Conservation (phyloP, 2,113 vertebrate species). For the Limanda limanda region DNA sequence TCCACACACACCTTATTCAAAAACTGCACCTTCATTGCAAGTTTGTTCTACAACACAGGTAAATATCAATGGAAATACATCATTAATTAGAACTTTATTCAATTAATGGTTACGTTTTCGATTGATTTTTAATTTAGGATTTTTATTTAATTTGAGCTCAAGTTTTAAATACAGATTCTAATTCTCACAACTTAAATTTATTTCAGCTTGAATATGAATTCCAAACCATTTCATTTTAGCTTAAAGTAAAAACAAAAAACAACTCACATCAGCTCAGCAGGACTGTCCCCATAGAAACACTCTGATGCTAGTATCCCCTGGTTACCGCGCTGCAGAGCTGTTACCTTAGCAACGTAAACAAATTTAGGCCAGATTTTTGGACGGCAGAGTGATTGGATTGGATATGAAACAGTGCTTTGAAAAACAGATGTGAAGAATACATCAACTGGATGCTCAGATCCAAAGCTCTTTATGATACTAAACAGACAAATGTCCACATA, state of each 20-base stretch:
- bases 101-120: not conserved
- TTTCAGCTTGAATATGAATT: not conserved
- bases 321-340: constrained; percentile 29
- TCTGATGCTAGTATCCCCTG: constrained; percentile 41
- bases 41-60: constrained; percentile 98
- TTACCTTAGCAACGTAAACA: constrained; percentile 46
- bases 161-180: too few relatives aligned
- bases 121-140: too few relatives aligned
- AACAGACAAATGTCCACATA: too few relatives aligned
- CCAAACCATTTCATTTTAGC: not conserved
- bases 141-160: too few relatives aligned
- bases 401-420: constrained; percentile 8
- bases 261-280: not conserved
- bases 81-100: too few relatives aligned
- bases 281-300: constrained; percentile 26
- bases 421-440: constrained; percentile 7
- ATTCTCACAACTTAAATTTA: too few relatives aligned
- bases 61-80: not conserved
- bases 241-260: not conserved
- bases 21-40: constrained; percentile 95
- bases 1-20: constrained; percentile 96
- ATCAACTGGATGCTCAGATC: constrained; percentile 8
- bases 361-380: not conserved
- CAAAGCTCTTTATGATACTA: not conserved
- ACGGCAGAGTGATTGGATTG: not conserved